phyloP scores from a whole-genome alignment of 2,888 invertebrate genomes.

The Caenorhabditis sp. region DNA sequence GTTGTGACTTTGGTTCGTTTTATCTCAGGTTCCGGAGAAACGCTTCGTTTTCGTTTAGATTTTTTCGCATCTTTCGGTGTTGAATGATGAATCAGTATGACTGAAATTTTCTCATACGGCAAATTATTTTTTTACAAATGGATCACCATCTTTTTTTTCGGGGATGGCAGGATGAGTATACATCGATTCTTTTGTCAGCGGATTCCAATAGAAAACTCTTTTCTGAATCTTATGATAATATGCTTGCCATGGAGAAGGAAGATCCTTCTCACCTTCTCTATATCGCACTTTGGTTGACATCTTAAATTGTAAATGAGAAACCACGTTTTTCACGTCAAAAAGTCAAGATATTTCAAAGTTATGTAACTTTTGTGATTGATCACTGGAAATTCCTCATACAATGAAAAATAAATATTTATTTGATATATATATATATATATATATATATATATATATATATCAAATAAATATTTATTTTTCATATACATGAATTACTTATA shows the following conservation, averaged over 20 bases:
- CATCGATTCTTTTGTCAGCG: constrained; percentile 8
- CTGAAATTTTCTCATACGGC: too few species aligned
- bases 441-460: too few species aligned
- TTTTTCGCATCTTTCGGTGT: not conserved
- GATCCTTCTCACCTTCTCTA: not conserved
- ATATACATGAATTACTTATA: too few species aligned
- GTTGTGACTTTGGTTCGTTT: not conserved
- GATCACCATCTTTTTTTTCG: too few species aligned
- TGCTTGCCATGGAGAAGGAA: constrained; percentile 17
- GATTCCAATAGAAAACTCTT: constrained; percentile 13
- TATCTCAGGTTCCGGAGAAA: not conserved
- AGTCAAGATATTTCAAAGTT: too few species aligned
- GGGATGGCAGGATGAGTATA: constrained; percentile 11
- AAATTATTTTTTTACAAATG: not conserved
- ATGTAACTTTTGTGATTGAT: too few species aligned
- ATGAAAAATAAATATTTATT: too few species aligned
- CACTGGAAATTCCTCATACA: too few species aligned
- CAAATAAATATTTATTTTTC: too few species aligned
- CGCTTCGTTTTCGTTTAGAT: not conserved
- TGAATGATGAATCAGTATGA: not conserved
- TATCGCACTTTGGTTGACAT: constrained; percentile 1
- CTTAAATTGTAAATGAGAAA: not conserved
- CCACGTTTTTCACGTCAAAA: not conserved
- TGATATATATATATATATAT: too few species aligned
- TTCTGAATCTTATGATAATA: constrained; percentile 7